These are phyloP conservation scores for Isaurus tuberculatus DNA, from an alignment of 92 coral and sea anemone genomes.

Conservation along the genomic window DNA sequence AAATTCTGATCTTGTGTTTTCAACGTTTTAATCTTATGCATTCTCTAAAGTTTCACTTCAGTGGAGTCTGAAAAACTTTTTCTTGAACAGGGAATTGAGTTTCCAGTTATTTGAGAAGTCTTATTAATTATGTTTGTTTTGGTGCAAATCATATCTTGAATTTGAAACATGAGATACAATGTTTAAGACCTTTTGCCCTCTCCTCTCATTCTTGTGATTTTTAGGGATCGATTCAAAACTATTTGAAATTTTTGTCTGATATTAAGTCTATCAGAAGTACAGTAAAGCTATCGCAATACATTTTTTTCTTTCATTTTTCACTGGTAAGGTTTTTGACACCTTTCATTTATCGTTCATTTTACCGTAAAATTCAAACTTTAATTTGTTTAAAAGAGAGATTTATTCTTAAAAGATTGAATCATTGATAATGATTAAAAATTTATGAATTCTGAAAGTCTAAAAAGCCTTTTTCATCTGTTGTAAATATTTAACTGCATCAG, in stretches of 20 bases:
- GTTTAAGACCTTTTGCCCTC: background rate
- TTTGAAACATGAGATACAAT: background rate
- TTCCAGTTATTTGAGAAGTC: background rate
- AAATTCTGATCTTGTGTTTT: background rate
- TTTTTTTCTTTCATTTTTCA: background rate
- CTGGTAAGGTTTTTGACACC: background rate
- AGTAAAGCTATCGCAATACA: background rate
- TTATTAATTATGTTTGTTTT: background rate
- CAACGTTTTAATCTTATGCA: background rate
- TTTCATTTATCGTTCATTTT: background rate
- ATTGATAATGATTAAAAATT: background rate
- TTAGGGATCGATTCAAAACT: background rate
- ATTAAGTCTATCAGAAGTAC: background rate
- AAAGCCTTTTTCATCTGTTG: background rate
- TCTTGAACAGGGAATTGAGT: background rate
- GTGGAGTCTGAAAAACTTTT: background rate
- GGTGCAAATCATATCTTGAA: background rate
- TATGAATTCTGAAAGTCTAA: background rate
- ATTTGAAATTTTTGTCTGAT: background rate
- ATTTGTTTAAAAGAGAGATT: constrained; percentile 12
- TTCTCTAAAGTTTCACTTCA: background rate
- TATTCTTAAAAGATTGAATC: constrained; percentile 15
- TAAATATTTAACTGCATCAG: constrained; percentile 1
- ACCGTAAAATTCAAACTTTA: background rate
- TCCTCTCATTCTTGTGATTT: background rate